Evolutionary conservation across 2,888 invertebrate species (phyloP).

Genomic region (Sepioteuthis lessoniana): DNA sequence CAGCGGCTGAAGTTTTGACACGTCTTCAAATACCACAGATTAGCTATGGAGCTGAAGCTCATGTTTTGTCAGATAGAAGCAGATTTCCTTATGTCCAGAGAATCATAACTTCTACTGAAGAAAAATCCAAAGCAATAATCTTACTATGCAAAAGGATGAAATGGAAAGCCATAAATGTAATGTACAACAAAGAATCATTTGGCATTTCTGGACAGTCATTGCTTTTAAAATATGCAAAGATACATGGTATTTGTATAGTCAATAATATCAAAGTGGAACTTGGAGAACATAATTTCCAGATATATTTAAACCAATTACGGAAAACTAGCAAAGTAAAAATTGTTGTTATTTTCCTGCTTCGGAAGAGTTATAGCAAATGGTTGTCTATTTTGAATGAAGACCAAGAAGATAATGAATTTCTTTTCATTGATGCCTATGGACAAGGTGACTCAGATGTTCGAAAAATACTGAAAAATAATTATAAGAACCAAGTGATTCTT

Average conservation of each 20-base stretch:
- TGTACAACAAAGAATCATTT: not conserved
- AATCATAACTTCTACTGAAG: not conserved
- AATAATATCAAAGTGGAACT: not conserved
- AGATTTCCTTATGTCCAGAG: not conserved
- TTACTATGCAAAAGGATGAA: not conserved
- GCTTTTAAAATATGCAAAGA: not conserved
- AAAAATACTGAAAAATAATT: not conserved
- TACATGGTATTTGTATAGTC: not conserved
- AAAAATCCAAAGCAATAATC: not conserved
- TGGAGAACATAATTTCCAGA: not conserved
- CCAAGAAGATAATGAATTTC: not conserved
- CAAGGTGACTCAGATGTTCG: rapidly evolving
- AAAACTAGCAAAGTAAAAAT: not conserved
- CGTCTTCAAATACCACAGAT: not conserved
- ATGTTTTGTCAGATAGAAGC: not conserved
- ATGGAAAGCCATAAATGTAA: not conserved
- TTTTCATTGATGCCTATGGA: not conserved
- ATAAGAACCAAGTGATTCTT: not conserved
- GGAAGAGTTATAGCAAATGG: not conserved
- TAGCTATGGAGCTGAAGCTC: not conserved
- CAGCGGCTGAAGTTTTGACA: not conserved
- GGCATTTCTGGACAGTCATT: not conserved
- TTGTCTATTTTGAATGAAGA: not conserved
- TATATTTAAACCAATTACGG: not conserved
- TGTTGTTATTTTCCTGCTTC: not conserved